A percentile compares a stretch with the other conserved stretches of the same genome.
phyloP scores from a whole-genome alignment of 2,888 invertebrate genomes.

The Embidobia sp. region DNA sequence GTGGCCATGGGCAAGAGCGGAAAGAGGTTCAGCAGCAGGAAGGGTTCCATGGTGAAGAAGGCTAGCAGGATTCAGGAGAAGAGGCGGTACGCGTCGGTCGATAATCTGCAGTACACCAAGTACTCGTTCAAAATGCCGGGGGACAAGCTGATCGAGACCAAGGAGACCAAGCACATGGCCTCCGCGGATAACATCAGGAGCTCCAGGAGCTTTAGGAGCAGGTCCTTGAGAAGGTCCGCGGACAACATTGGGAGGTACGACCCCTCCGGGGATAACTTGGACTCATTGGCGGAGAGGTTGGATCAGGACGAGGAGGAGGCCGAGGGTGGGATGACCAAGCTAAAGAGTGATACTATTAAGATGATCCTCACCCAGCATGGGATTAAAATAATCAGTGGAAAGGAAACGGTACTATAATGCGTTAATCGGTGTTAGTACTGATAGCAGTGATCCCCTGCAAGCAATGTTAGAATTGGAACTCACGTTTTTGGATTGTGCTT shows the following conservation, averaged over 20 bases:
- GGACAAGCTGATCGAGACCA: constrained; percentile 70
- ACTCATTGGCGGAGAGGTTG: constrained; percentile 69
- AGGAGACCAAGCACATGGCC: constrained; percentile 71
- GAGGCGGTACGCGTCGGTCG: constrained; percentile 77
- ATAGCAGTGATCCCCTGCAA: too few species aligned
- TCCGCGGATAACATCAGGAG: constrained; percentile 77
- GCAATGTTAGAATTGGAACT: too few species aligned
- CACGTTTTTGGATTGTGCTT: too few species aligned
- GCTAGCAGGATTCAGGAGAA: constrained; percentile 69
- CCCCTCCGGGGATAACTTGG: constrained; percentile 74
- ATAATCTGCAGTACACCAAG: constrained; percentile 75
- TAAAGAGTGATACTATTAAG: constrained; percentile 84
- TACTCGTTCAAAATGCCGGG: constrained; percentile 63
- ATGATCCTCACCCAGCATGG: constrained; percentile 90
- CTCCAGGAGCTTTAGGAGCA: constrained; percentile 69
- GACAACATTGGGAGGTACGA: constrained; percentile 74
- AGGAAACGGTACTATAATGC: constrained; percentile 85
- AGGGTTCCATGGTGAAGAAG: constrained; percentile 74
- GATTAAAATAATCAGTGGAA: constrained; percentile 90
- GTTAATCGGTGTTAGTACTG: too few species aligned
- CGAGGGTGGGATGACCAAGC: constrained; percentile 64
- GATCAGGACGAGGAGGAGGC: constrained; percentile 22
- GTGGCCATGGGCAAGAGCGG: constrained; percentile 67
- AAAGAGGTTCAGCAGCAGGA: constrained; percentile 72
- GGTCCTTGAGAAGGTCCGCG: constrained; percentile 74